phyloP scores from a whole-genome alignment of 2,888 invertebrate species.

The Junonia oenone region DNA sequence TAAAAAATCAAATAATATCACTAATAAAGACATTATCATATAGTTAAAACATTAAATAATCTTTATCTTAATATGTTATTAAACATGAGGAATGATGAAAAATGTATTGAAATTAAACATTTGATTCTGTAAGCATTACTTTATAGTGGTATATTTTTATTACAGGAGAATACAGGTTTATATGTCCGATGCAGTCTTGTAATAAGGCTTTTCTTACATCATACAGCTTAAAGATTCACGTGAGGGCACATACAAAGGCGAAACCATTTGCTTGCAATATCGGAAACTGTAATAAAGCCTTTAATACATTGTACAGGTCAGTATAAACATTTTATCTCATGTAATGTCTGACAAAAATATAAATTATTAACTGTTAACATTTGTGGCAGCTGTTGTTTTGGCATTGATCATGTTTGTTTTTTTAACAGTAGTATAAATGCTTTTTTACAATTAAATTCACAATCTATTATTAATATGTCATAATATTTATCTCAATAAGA shows the following conservation, averaged over 20 bases:
- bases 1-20: no score
- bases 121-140: neutral
- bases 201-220: constrained; percentile 96
- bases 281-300: constrained; percentile 92
- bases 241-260: constrained; percentile 94
- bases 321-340: no score
- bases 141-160: constrained; percentile 29
- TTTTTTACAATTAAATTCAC: no score
- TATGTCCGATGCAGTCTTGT: constrained; percentile 92
- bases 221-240: constrained; percentile 96
- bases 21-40: no score
- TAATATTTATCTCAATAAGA: no score
- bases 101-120: neutral
- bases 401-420: neutral
- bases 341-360: no score
- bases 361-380: neutral
- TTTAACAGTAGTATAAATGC: neutral
- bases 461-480: no score
- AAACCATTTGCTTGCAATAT: constrained; percentile 94
- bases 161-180: constrained; percentile 95
- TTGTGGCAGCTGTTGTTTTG: neutral
- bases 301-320: constrained; percentile 94
- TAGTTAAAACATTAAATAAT: no score
- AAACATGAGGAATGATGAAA: no score
- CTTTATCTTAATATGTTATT: no score